Evolutionary conservation across 2,113 vertebrate species (phyloP).

Genomic region (Ciconia boyciana): DNA sequence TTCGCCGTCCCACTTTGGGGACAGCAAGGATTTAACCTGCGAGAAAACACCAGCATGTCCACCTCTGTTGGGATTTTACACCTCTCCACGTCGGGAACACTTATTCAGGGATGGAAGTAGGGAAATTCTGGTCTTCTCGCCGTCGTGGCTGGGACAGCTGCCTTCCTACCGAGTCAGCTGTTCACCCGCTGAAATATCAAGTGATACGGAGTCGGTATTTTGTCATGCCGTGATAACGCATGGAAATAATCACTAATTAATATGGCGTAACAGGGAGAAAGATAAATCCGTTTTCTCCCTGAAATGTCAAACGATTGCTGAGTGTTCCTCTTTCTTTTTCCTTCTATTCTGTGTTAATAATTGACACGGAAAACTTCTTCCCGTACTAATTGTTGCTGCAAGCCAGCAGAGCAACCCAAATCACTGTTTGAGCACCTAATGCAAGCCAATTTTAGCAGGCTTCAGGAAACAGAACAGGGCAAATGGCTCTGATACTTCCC

Average conservation of each 20-base stretch:
- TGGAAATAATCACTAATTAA: neutral
- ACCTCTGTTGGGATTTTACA: neutral
- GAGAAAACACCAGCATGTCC: rapidly evolving
- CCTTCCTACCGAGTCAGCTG: neutral
- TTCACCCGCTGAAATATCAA: neutral
- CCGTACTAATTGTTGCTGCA: too few relatives aligned
- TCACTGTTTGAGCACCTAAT: neutral
- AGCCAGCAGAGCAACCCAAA: neutral
- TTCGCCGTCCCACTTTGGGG: neutral
- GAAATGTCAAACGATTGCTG: neutral
- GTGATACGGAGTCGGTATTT: neutral
- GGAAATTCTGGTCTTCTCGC: neutral
- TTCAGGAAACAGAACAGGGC: neutral
- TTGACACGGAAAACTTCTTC: neutral
- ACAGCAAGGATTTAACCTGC: neutral
- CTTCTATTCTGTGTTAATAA: neutral
- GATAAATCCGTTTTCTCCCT: neutral
- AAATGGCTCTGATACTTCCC: neutral
- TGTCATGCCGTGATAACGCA: neutral
- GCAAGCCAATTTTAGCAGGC: neutral
- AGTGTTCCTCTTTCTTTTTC: neutral
- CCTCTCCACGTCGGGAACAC: neutral
- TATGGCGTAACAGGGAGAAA: neutral
- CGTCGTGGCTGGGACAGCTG: neutral
- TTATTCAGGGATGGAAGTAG: neutral